Evolutionary conservation across 1,140 invertebrate species (phyloP).

Genomic region (Drosophila sp.): DNA sequence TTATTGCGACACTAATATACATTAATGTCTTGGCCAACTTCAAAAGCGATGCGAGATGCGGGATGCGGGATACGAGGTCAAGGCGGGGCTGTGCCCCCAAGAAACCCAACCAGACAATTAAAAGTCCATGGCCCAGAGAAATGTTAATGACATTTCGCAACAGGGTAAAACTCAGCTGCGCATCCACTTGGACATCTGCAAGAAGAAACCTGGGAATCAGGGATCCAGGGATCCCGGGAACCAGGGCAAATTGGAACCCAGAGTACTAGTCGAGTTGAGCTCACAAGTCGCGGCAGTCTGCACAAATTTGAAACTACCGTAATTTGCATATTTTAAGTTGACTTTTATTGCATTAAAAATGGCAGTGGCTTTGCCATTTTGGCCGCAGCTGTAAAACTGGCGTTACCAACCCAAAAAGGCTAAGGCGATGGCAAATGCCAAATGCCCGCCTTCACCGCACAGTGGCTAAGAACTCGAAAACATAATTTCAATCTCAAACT

Average conservation of each 20-base stretch:
- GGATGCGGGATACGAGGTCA: conserved; percentile 59
- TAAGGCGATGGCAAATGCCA: conserved; percentile 35
- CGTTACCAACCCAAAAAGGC: conserved; percentile 22
- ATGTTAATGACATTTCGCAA: conserved; percentile 76
- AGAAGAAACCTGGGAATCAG: background rate
- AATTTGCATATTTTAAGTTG: conserved; percentile 83
- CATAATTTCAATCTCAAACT: too few species aligned
- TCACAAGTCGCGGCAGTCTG: conserved; percentile 58
- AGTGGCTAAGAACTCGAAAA: conserved; percentile 6
- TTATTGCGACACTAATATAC: conserved; percentile 82
- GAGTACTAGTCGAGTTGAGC: conserved; percentile 18
- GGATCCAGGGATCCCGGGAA: background rate
- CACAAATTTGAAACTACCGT: conserved; percentile 81
- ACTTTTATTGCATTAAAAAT: conserved; percentile 83
- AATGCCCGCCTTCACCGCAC: conserved; percentile 6
- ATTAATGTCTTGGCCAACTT: conserved; percentile 78
- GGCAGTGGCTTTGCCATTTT: conserved; percentile 72
- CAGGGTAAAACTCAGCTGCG: conserved; percentile 18
- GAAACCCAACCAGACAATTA: conserved; percentile 72
- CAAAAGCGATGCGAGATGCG: too few species aligned
- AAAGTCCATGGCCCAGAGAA: conserved; percentile 81
- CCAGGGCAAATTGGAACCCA: conserved; percentile 3
- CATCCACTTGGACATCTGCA: conserved; percentile 31
- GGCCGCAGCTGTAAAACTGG: conserved; percentile 63
- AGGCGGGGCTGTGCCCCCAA: conserved; percentile 19